These are phyloP conservation scores for Pterophyllum scalare DNA, from an alignment of 2,113 vertebrate genomes.

Conservation along the genomic window DNA sequence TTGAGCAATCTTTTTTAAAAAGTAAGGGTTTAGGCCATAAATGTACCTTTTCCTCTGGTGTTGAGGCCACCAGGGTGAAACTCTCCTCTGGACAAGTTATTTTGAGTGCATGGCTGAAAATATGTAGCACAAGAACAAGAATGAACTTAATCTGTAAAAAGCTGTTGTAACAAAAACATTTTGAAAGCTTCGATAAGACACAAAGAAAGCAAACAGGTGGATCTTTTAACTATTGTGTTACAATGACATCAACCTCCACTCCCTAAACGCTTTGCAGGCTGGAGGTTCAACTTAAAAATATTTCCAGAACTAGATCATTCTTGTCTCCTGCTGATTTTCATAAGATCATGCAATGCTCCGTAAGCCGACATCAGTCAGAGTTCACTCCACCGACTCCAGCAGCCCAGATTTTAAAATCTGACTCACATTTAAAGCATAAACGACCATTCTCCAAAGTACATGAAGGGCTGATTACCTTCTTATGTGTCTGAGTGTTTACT, in stretches of 20 bases:
- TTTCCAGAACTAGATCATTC: background rate
- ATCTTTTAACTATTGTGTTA: conserved; percentile 1
- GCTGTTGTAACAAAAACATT: too few species aligned
- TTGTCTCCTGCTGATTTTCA: conserved; percentile 1
- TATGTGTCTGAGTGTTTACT: background rate
- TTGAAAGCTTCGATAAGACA: too few species aligned
- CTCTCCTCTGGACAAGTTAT: conserved; percentile 94
- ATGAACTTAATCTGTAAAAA: background rate
- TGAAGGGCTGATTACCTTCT: background rate
- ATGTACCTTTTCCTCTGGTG: conserved; percentile 92
- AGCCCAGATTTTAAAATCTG: background rate
- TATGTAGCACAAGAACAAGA: background rate
- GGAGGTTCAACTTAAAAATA: conserved; percentile 5
- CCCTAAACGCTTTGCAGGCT: background rate
- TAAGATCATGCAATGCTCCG: background rate
- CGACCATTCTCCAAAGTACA: background rate
- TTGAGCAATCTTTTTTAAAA: too few species aligned
- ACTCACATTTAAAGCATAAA: background rate
- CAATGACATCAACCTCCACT: background rate
- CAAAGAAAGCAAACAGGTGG: background rate
- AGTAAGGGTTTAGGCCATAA: background rate
- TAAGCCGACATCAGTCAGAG: background rate
- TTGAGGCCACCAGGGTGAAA: conserved; percentile 90
- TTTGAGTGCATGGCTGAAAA: conserved; percentile 88
- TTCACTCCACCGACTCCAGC: background rate